These are phyloP conservation scores for Leptura quadrifasciata DNA, from an alignment of 2,888 invertebrate species.

Conservation along the genomic window DNA sequence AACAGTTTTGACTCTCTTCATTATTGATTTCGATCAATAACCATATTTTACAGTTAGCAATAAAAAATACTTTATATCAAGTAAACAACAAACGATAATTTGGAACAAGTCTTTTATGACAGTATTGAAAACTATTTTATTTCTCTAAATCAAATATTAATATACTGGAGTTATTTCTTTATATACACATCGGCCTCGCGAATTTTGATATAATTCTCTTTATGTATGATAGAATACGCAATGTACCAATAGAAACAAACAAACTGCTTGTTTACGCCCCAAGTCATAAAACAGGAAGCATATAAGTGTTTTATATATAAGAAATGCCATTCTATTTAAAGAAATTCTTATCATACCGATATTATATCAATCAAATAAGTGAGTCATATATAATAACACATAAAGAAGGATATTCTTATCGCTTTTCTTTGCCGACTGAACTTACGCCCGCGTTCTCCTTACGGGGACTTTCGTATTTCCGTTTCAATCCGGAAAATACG, in stretches of 20 bases:
- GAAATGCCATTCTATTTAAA: neutral
- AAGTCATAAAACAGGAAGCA: neutral
- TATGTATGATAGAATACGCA: neutral
- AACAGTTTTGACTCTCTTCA: too few species aligned
- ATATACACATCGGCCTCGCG: too few species aligned
- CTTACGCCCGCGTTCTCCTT: slow-evolving; percentile 8
- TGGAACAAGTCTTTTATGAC: too few species aligned
- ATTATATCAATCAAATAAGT: neutral
- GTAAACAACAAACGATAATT: too few species aligned
- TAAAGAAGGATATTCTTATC: neutral
- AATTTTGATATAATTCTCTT: too few species aligned
- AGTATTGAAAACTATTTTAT: too few species aligned
- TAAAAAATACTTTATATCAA: too few species aligned
- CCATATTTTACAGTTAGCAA: too few species aligned
- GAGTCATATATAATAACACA: neutral
- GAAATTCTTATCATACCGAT: neutral
- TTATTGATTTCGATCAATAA: too few species aligned
- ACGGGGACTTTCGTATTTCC: slow-evolving; percentile 10
- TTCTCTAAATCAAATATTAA: too few species aligned
- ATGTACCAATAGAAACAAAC: neutral
- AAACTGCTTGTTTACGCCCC: neutral
- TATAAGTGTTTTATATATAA: neutral
- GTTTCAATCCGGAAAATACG: slow-evolving; percentile 19
- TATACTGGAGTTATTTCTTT: too few species aligned
- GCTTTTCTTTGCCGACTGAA: neutral